Evolutionary conservation across 2,888 invertebrate genomes (phyloP).

Genomic region (Pseudococcus longispinus): DNA sequence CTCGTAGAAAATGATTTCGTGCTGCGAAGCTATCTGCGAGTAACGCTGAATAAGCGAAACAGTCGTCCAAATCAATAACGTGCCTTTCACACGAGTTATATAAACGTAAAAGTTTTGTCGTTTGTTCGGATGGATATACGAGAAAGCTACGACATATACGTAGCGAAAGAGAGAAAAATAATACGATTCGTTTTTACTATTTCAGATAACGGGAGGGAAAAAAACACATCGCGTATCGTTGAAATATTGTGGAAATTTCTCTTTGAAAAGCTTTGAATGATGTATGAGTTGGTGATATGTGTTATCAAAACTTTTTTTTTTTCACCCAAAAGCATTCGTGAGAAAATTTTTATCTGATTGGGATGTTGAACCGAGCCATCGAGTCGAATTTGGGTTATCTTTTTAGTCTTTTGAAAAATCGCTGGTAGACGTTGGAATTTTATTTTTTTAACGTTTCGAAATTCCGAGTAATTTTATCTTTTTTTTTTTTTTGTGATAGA

Average conservation of each 20-base stretch:
- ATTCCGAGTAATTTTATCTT: neutral
- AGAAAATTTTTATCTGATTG: slow-evolving; percentile 4
- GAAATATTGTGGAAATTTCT: slow-evolving; percentile 17
- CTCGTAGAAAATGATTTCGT: neutral
- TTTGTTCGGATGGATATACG: neutral
- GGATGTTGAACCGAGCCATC: neutral
- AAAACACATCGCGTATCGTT: neutral
- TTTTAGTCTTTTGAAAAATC: neutral
- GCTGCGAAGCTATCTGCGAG: neutral
- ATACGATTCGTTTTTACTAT: slow-evolving; percentile 4
- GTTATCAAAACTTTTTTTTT: neutral
- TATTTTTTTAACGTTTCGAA: neutral
- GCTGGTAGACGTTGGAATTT: neutral
- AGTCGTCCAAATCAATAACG: slow-evolving; percentile 17
- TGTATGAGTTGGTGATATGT: slow-evolving; percentile 20
- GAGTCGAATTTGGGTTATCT: neutral
- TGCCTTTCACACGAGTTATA: slow-evolving; percentile 18
- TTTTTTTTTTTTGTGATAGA: neutral
- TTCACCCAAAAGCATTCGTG: neutral
- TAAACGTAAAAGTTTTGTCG: slow-evolving; percentile 17
- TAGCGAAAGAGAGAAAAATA: neutral
- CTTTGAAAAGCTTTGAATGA: slow-evolving; percentile 20
- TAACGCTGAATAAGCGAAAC: slow-evolving; percentile 16
- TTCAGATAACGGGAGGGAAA: neutral
- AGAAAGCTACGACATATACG: neutral